These are phyloP conservation scores for Vanacampus margaritifer DNA, from an alignment of 2,113 vertebrate species.

Conservation along the genomic window DNA sequence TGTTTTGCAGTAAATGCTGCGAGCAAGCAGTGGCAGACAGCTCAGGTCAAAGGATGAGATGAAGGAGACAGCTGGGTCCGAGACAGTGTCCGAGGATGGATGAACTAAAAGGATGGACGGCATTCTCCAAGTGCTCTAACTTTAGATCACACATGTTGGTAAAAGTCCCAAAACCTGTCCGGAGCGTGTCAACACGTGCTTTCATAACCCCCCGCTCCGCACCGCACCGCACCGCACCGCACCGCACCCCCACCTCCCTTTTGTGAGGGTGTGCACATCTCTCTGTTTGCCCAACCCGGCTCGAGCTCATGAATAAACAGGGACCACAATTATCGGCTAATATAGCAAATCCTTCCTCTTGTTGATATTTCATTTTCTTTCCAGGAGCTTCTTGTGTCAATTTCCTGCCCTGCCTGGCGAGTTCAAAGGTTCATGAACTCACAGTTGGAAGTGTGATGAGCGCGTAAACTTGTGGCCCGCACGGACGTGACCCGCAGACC, in stretches of 20 bases:
- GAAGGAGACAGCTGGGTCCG: slow-evolving; percentile 64
- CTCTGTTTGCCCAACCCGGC: slow-evolving; percentile 37
- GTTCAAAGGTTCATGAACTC: slow-evolving; percentile 65
- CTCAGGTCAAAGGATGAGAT: slow-evolving; percentile 62
- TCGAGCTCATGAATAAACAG: slow-evolving; percentile 35
- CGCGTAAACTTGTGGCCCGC: slow-evolving; percentile 51
- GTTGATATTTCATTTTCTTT: slow-evolving; percentile 41
- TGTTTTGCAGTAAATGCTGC: background rate
- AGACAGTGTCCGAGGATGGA: slow-evolving; percentile 52
- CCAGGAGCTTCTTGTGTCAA: slow-evolving; percentile 52
- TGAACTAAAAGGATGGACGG: slow-evolving; percentile 46
- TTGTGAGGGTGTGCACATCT: slow-evolving; percentile 1
- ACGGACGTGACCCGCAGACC: slow-evolving; percentile 65
- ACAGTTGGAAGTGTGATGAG: slow-evolving; percentile 56
- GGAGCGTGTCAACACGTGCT: slow-evolving; percentile 61
- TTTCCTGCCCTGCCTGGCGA: slow-evolving; percentile 35
- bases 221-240: background rate
- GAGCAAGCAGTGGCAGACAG: slow-evolving; percentile 48
- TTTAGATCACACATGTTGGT: slow-evolving; percentile 69
- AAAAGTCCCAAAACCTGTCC: slow-evolving; percentile 63
- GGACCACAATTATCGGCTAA: slow-evolving; percentile 26
- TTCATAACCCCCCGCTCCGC: slow-evolving; percentile 37
- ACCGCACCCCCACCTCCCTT: background rate
- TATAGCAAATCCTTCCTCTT: slow-evolving; percentile 36
- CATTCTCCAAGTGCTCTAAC: slow-evolving; percentile 62